Evolutionary conservation across 2,113 vertebrate genomes (phyloP), one percentile per base, ranked within the genome.

Genomic region (Pedionomus torquatus): DNA sequence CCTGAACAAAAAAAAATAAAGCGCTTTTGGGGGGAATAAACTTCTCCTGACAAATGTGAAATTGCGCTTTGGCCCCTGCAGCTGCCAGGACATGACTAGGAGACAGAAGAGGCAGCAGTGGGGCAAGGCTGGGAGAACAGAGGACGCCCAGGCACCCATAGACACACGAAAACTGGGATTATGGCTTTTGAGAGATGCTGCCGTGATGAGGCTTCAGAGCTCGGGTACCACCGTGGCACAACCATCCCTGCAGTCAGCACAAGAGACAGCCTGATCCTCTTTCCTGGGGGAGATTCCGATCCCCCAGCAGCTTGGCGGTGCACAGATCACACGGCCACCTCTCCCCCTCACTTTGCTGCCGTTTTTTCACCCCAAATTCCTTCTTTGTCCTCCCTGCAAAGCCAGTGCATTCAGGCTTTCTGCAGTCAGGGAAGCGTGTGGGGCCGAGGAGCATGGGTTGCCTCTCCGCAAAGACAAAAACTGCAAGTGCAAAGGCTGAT

Each of bases 401-500:
- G 25, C 23, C 26, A 43, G 33, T 26, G 11, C 16, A 26, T 18
- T 58, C 43, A 33, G 17, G 41, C 37, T 86, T 75, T 77, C n/a
- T 54, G 46, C 31, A 79, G 31, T n/a, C 28, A 37, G 41, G 26
- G 16, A 58, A 63, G 21, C 1, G 6, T 11, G 39, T 52, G 35
- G 11, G 41, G 51, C 64, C 10, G 5, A 83, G 68, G 2, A 74
- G 30, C 37, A 49, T 0, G 1, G 55, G 76, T 52, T 77, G 25
- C 11, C 46, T 66, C 57, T 44, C 57, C 35, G 54, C 66, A 65
- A 88, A 87, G 61, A 83, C 4, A 24, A 91, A 91, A 88, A 83
- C 46, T 93, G 79, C 90, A 95, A 96, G 88, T 94, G 83, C 52
- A 94, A 87, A 95, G 33, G 48, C 46, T 90, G 88, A 94, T 85